A percentile compares a stretch with the other conserved stretches of the same genome.
phyloP scores from a whole-genome alignment of 2,888 invertebrate genomes.

The Gymnocheta viridis region DNA sequence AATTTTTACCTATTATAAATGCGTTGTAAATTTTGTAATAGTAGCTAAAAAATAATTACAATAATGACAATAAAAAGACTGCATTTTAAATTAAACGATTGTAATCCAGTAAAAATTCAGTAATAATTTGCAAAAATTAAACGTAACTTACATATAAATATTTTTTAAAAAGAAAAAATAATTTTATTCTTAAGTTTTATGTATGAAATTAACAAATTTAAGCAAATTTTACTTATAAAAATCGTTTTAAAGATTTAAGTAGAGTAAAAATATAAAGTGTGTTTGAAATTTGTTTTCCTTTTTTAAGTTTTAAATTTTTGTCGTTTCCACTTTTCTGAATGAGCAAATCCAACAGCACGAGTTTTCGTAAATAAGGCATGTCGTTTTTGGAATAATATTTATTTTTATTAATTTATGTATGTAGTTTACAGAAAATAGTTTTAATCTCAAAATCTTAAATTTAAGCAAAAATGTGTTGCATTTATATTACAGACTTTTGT shows the following conservation, averaged over 20 bases:
- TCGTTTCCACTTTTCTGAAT: too few relatives aligned
- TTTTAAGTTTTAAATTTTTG: slow-evolving; percentile 6
- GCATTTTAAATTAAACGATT: too few relatives aligned
- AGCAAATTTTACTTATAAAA: not conserved
- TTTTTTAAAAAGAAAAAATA: not conserved
- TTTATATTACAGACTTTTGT: slow-evolving; percentile 54
- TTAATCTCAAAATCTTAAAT: slow-evolving; percentile 31
- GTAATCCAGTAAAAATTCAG: too few relatives aligned
- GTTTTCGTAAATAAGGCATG: slow-evolving; percentile 28
- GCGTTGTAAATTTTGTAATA: not conserved
- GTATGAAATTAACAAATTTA: not conserved
- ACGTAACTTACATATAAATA: not conserved
- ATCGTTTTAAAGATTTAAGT: not conserved
- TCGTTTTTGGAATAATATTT: slow-evolving; percentile 49
- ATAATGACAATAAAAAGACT: too few relatives aligned
- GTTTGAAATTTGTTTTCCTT: not conserved
- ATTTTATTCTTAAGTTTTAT: not conserved
- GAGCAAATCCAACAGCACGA: slow-evolving; percentile 12
- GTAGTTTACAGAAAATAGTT: slow-evolving; percentile 4
- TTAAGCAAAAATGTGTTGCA: slow-evolving; percentile 69
- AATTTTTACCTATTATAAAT: not conserved
- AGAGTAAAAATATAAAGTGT: not conserved
- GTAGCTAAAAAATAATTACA: too few relatives aligned
- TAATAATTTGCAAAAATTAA: not conserved
- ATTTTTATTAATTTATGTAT: slow-evolving; percentile 25